phyloP scores from a whole-genome alignment of 2,888 invertebrate genomes.

The Volucella inanis region DNA sequence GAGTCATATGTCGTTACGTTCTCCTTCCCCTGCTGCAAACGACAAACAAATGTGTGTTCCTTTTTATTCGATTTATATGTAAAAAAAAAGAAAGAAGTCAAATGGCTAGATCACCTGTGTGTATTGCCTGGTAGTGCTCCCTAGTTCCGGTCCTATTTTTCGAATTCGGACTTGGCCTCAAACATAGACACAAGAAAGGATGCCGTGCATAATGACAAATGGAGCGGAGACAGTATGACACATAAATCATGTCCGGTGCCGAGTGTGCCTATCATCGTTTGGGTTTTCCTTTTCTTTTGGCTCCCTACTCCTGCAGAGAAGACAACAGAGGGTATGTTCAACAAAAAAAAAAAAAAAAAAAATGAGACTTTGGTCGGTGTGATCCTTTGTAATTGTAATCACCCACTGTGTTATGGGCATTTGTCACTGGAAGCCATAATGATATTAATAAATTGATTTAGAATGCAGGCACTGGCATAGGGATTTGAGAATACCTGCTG shows the following conservation, averaged over 20 bases:
- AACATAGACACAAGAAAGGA: conserved; percentile 60
- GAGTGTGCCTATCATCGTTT: conserved; percentile 71
- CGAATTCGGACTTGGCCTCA: not conserved
- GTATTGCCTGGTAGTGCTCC: conserved; percentile 36
- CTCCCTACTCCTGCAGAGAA: not conserved
- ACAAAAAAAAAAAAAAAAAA: conserved; percentile 23
- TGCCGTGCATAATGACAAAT: conserved; percentile 73
- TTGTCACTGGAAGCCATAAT: conserved; percentile 71
- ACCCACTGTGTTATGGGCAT: conserved; percentile 69
- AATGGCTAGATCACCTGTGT: conserved; percentile 68
- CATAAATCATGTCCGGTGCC: conserved; percentile 70
- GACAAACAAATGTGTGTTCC: conserved; percentile 51
- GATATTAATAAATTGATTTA: conserved; percentile 70
- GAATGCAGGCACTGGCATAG: conserved; percentile 3
- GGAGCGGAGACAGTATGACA: conserved; percentile 72
- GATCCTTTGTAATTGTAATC: conserved; percentile 72
- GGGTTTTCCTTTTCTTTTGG: conserved; percentile 19
- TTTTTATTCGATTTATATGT: conserved; percentile 71
- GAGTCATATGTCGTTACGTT: not conserved
- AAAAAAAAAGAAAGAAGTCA: conserved; percentile 31
- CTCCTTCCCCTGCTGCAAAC: conserved; percentile 18
- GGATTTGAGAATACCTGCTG: too few relatives aligned
- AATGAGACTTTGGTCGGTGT: conserved; percentile 51
- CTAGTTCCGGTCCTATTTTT: conserved; percentile 65
- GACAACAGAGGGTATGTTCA: not conserved